A percentile compares a stretch with the other conserved stretches of the same genome.
These are phyloP conservation scores for Agapetus fuscipes DNA, from an alignment of 2,888 invertebrate species.

Conservation along the genomic window DNA sequence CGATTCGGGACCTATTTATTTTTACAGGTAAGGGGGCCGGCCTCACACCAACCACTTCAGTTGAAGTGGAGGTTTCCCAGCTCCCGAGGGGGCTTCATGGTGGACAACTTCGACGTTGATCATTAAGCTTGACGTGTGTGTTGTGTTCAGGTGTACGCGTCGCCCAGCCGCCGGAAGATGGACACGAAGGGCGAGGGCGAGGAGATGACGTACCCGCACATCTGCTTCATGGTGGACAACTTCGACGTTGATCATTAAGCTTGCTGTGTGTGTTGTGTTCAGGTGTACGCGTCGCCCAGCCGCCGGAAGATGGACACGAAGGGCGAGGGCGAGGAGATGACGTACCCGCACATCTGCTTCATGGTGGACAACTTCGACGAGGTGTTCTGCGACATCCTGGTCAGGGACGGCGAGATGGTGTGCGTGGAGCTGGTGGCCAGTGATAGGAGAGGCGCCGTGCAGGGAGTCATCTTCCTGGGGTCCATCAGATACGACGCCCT, in stretches of 20 bases:
- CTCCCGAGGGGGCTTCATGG: no score
- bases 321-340: constrained; percentile 96
- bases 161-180: constrained; percentile 94
- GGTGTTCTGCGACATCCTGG: constrained; percentile 93
- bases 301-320: constrained; percentile 95
- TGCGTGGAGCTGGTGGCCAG: constrained; percentile 95
- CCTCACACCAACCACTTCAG: no score
- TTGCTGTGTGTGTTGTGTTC: no score
- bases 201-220: constrained; percentile 97
- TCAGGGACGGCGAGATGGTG: constrained; percentile 97
- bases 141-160: constrained; percentile 72
- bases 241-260: no score
- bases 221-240: constrained; percentile 99
- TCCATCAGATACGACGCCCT: constrained; percentile 96
- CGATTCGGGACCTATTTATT: no score
- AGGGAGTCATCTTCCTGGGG: constrained; percentile 93
- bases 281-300: constrained; percentile 95
- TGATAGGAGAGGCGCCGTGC: constrained; percentile 75
- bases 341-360: constrained; percentile 98
- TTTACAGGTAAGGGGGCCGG: no score
- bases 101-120: no score
- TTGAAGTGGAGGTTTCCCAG: no score
- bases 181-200: constrained; percentile 97
- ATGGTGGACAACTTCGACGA: constrained; percentile 99
- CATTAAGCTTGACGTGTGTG: no score